A percentile compares a stretch with the other conserved stretches of the same genome.
Evolutionary conservation across 2,888 invertebrate genomes (phyloP).

Genomic region (Bembecia ichneumoniformis): DNA sequence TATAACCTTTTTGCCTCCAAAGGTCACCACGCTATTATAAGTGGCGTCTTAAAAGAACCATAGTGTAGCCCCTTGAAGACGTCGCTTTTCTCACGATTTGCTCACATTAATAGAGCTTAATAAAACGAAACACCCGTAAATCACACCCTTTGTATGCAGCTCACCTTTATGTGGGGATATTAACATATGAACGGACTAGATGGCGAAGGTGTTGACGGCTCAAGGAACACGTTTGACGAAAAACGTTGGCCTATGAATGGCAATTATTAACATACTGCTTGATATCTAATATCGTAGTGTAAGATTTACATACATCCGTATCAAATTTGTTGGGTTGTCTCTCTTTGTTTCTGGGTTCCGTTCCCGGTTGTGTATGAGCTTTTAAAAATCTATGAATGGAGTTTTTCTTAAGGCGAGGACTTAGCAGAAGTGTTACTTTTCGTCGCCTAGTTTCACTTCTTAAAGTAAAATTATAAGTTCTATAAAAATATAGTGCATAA

Average conservation of each 20-base stretch:
- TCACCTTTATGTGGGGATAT: conserved; percentile 53
- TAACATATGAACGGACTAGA: conserved; percentile 66
- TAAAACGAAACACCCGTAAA: conserved; percentile 61
- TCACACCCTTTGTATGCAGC: conserved; percentile 52
- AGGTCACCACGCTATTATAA: conserved; percentile 18
- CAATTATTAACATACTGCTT: not conserved
- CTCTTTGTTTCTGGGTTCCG: too few relatives aligned
- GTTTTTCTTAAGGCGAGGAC: too few relatives aligned
- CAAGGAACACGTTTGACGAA: conserved; percentile 43
- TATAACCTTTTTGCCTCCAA: conserved; percentile 6
- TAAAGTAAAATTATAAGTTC: too few relatives aligned
- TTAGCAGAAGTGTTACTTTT: too few relatives aligned
- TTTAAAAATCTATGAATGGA: too few relatives aligned
- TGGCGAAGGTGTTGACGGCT: conserved; percentile 65
- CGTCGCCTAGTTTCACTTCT: too few relatives aligned
- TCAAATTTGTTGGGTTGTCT: not conserved
- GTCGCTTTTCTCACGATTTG: conserved; percentile 61
- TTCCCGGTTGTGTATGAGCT: too few relatives aligned
- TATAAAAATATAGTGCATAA: too few relatives aligned
- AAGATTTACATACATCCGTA: not conserved
- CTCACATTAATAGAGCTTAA: conserved; percentile 54
- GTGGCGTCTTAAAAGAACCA: conserved; percentile 42
- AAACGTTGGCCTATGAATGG: not conserved
- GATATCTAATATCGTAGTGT: not conserved
- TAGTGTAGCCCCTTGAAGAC: conserved; percentile 34